Evolutionary conservation across 2,797 vertebrate genomes (phyloP).

Genomic region (Mormyrus proboscirostris): DNA sequence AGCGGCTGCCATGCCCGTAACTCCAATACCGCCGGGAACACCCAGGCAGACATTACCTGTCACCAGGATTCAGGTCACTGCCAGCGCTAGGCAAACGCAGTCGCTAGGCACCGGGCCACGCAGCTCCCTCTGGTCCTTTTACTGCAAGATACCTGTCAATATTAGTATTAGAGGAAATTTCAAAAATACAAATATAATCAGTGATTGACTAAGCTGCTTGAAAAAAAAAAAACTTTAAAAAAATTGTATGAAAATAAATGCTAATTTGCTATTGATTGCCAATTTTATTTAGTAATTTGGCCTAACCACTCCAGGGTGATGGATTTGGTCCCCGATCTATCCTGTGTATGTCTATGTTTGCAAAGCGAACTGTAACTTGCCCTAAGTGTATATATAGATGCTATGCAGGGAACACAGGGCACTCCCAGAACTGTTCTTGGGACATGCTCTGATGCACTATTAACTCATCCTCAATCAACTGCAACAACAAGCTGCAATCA

Average conservation of each 20-base stretch:
- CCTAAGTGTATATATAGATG: not conserved
- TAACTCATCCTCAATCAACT: constrained; percentile 60
- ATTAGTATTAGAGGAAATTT: not conserved
- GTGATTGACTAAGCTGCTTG: constrained; percentile 22
- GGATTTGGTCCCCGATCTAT: not conserved
- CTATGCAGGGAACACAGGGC: not conserved
- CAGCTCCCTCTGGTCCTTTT: constrained; percentile 23
- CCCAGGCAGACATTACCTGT: constrained; percentile 73
- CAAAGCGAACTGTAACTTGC: not conserved
- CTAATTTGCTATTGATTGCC: not conserved
- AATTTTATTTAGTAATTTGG: not conserved
- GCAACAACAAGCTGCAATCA: constrained; percentile 61
- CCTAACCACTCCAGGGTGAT: not conserved
- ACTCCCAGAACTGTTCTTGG: not conserved
- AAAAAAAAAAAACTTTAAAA: constrained; percentile 19
- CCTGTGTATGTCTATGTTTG: not conserved
- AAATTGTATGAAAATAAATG: not conserved
- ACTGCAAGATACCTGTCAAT: not conserved
- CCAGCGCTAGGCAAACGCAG: constrained; percentile 80
- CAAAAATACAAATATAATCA: not conserved
- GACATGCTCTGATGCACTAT: not conserved
- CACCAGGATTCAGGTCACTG: constrained; percentile 83
- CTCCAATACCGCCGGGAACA: constrained; percentile 71
- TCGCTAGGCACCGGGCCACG: constrained; percentile 62
- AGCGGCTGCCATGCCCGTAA: constrained; percentile 77